These are phyloP conservation scores for Pachymerium ferrugineum DNA, from an alignment of 2,888 invertebrate genomes.

Conservation along the genomic window DNA sequence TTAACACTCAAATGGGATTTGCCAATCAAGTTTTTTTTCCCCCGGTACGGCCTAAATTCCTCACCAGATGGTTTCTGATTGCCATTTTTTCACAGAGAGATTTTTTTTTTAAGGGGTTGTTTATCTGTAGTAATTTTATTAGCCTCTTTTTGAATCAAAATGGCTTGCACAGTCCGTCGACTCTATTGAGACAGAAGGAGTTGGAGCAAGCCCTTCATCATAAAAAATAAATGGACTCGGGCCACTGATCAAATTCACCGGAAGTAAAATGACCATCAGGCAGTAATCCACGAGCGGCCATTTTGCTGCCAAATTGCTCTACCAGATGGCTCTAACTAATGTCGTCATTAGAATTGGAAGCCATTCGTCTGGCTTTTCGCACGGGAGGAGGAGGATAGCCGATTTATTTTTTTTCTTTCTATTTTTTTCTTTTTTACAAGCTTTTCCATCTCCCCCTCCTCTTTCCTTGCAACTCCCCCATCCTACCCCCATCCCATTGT, in stretches of 20 bases:
- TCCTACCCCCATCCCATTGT: neutral
- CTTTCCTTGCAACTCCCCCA: neutral
- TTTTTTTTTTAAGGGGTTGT: neutral
- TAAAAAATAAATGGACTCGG: slow-evolving; percentile 34
- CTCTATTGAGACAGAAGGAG: slow-evolving; percentile 1
- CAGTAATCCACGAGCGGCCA: slow-evolving; percentile 31
- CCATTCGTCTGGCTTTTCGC: slow-evolving; percentile 33
- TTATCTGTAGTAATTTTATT: neutral
- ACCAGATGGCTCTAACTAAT: slow-evolving; percentile 34
- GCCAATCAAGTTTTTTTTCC: neutral
- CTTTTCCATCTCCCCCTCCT: slow-evolving; percentile 12
- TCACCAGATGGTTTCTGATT: slow-evolving; percentile 8
- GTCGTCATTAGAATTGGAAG: slow-evolving; percentile 33
- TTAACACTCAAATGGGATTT: slow-evolving; percentile 7
- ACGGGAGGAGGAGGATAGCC: slow-evolving; percentile 3
- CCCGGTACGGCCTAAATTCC: no score
- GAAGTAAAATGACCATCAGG: slow-evolving; percentile 34
- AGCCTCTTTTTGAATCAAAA: slow-evolving; percentile 12
- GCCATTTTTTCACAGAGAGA: neutral
- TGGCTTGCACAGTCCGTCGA: neutral
- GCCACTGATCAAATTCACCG: slow-evolving; percentile 34
- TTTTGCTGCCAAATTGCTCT: slow-evolving; percentile 34
- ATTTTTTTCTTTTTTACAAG: neutral
- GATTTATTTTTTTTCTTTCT: neutral
- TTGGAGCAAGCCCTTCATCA: slow-evolving; percentile 28